Evolutionary conservation across 2,113 vertebrate genomes (phyloP), one percentile per base, ranked within the genome.

Genomic region (Psittacula cyanocephala): DNA sequence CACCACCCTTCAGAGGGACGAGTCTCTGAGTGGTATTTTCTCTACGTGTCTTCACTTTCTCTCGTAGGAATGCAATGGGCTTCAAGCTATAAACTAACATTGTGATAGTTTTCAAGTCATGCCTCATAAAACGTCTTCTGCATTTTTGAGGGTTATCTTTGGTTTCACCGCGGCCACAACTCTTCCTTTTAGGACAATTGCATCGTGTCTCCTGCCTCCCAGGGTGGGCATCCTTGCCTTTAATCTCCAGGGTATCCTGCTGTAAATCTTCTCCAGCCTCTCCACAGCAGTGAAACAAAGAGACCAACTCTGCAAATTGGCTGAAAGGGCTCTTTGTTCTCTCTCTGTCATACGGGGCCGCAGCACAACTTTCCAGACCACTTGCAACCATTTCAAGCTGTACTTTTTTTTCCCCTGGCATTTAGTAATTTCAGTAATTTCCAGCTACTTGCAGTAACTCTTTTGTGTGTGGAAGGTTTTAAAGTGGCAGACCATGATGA

Each of bases 271-370:
- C 70, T 88, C 76, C 84, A 78, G 91, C 46, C 69, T 86, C 80
- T 80, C 23, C 8, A 5, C 33, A 33, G 47, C 70, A 35, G 41
- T 1, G 7, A 82, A 64, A 94, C 92, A 93, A 77, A 94, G 91
- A 81, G 82, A 17, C 41, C 76, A 31, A 5, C 68, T 59, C 82
- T 59, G 76, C 68, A 35, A 41, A 18, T 1, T 5, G 92, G 7
- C 91, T 97, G 53, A 96, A 97, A 93, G 82, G 53, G 76, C 88
- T 88, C 91, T 97, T 97, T 96, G 96, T 97, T 96, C 91, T 88
- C 65, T 15, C 59, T 13, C 86, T 49, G 68, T 62, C 88, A 8
- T 33, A 49, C 7, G 81, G 37, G 78, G 53, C 37, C 65, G 25
- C 89, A 33, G 81, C 13, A 53, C 92, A 84, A 46, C 93, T 93